Evolutionary conservation across 2,888 invertebrate species (phyloP).

Genomic region (Athrips mouffetella): DNA sequence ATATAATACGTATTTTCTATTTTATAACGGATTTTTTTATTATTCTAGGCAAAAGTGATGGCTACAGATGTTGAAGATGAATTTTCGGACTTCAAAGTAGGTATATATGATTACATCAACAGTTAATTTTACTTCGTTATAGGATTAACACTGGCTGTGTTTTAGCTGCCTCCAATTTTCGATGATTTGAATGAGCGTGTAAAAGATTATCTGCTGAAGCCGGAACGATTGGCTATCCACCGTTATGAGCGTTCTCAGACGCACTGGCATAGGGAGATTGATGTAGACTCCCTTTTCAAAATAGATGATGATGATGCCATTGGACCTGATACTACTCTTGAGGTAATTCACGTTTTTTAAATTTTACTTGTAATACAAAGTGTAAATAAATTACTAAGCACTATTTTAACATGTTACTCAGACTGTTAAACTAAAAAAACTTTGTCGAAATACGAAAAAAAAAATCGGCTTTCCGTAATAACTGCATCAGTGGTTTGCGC

Average conservation of each 20-base stretch:
- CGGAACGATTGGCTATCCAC: constrained; percentile 86
- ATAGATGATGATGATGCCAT: constrained; percentile 59
- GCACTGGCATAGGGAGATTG: constrained; percentile 79
- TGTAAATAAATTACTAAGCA: too few relatives aligned
- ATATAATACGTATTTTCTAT: too few relatives aligned
- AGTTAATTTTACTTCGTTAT: neutral
- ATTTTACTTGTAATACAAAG: too few relatives aligned
- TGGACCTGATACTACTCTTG: constrained; percentile 57
- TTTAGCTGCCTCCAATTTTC: constrained; percentile 80
- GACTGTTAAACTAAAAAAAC: too few relatives aligned
- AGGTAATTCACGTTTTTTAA: too few relatives aligned
- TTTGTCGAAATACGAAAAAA: too few relatives aligned
- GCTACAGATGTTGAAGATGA: constrained; percentile 43
- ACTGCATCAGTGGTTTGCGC: neutral
- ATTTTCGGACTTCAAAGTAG: constrained; percentile 49
- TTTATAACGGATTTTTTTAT: neutral
- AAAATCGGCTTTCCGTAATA: too few relatives aligned
- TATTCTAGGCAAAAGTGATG: constrained; percentile 33
- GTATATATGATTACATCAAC: neutral
- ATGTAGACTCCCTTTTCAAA: constrained; percentile 73
- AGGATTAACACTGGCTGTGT: constrained; percentile 32
- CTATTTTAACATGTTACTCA: too few relatives aligned
- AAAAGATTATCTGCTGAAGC: constrained; percentile 81
- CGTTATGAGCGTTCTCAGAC: constrained; percentile 82
- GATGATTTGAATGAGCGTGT: constrained; percentile 81